These are phyloP conservation scores for Enhydra lutris DNA, from an alignment of 2,113 vertebrate genomes.

Conservation along the genomic window DNA sequence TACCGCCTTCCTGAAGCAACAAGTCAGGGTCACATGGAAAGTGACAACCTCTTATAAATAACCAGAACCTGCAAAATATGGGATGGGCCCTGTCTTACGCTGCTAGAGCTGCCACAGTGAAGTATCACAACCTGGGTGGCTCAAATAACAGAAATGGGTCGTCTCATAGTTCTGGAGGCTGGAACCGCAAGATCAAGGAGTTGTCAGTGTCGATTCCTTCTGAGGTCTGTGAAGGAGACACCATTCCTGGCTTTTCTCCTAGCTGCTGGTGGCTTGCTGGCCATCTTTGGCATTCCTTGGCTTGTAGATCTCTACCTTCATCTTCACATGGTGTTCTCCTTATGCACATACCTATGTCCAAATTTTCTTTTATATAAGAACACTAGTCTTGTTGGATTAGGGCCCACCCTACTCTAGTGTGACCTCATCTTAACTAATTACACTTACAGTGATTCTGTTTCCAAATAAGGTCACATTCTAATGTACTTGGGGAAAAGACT, in stretches of 20 bases:
- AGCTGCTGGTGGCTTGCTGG: neutral
- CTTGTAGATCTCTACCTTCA: neutral
- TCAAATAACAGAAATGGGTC: neutral
- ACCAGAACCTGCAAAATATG: neutral
- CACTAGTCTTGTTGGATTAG: neutral
- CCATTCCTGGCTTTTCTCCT: neutral
- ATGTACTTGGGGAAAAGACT: neutral
- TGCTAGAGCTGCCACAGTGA: neutral
- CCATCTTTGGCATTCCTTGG: neutral
- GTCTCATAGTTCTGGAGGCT: neutral
- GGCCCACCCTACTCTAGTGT: neutral
- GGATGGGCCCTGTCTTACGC: neutral
- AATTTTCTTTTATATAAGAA: neutral
- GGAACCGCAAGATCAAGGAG: neutral
- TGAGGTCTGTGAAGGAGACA: neutral
- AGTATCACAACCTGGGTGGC: neutral
- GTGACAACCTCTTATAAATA: neutral
- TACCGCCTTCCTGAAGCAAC: neutral
- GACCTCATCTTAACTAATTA: neutral
- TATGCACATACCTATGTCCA: fast-evolving
- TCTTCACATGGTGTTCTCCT: neutral
- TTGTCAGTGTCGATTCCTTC: neutral
- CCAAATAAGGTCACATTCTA: neutral
- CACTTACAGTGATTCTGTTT: neutral
- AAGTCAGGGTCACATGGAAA: neutral